A percentile compares a stretch with the other conserved stretches of the same genome.
Conservation (phyloP, 2,888 invertebrate genomes). For the Salticus scenicus region DNA sequence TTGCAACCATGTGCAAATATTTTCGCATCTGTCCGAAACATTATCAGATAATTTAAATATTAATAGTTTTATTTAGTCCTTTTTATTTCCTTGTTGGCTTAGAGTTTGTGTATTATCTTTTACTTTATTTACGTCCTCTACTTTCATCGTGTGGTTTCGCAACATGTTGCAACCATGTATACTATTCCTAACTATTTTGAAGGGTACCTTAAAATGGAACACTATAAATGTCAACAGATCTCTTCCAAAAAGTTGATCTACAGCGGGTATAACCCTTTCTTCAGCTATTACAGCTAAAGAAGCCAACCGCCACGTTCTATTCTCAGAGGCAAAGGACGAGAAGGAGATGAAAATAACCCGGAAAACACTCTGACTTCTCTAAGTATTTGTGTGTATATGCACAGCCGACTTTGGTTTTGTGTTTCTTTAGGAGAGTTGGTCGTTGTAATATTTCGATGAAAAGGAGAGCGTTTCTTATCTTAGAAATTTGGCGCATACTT, state of each 20-base stretch:
- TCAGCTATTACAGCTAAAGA: not conserved
- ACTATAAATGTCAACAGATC: constrained; percentile 49
- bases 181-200: constrained; percentile 4
- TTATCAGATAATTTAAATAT: too few relatives aligned
- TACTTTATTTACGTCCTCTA: too few relatives aligned
- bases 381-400: constrained; percentile 2
- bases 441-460: not conserved
- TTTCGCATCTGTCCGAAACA: too few relatives aligned
- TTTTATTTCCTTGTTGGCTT: too few relatives aligned
- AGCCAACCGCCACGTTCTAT: constrained; percentile 25
- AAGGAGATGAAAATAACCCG: constrained; percentile 45
- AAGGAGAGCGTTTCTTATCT: not conserved
- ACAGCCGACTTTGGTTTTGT: constrained; percentile 8
- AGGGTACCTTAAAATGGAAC: constrained; percentile 16
- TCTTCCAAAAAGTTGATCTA: constrained; percentile 18
- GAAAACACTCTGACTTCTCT: constrained; percentile 34
- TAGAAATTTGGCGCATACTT: not conserved
- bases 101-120: too few relatives aligned
- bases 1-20: too few relatives aligned
- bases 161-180: too few relatives aligned
- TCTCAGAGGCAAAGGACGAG: constrained; percentile 34
- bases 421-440: not conserved
- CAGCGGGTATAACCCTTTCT: constrained; percentile 43
- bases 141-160: too few relatives aligned
- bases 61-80: too few relatives aligned